Percentiles rank a stretch among this genome's conserved stretches.
phyloP scores from a whole-genome alignment of 2,888 invertebrate species.

The Amblyjoppa fuscipennis region DNA sequence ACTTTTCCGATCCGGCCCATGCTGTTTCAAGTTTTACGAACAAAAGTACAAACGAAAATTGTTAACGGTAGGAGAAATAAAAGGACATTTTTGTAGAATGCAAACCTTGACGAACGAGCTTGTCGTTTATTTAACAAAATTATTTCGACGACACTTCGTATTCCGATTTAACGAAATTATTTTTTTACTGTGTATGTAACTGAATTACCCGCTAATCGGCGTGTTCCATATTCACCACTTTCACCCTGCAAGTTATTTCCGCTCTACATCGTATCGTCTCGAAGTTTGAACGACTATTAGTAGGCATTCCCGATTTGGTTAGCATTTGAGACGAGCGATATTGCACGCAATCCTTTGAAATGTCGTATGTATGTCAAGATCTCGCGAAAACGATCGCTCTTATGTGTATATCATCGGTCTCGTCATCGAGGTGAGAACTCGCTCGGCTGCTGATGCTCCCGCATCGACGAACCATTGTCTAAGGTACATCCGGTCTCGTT shows the following conservation, averaged over 20 bases:
- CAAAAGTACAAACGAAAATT: no score
- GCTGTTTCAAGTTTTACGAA: no score
- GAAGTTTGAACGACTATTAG: background rate
- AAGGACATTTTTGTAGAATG: no score
- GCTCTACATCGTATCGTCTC: background rate
- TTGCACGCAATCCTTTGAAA: slow-evolving; percentile 40
- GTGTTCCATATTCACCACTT: background rate
- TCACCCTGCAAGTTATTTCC: background rate
- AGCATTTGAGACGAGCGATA: slow-evolving; percentile 7
- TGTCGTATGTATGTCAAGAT: slow-evolving; percentile 62
- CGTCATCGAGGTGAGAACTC: slow-evolving; percentile 39
- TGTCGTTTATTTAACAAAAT: no score
- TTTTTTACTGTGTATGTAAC: no score
- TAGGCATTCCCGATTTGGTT: slow-evolving; percentile 28
- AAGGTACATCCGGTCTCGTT: slow-evolving; percentile 68
- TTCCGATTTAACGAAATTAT: no score
- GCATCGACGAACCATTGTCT: slow-evolving; percentile 78
- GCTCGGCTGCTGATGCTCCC: slow-evolving; percentile 38
- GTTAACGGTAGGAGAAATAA: no score
- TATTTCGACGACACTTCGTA: no score
- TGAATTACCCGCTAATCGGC: no score
- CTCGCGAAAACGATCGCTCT: slow-evolving; percentile 57
- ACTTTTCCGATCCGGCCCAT: no score
- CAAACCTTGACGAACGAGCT: no score
- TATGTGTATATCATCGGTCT: slow-evolving; percentile 41